These are phyloP conservation scores for Enteromius paludinosus DNA, from an alignment of 2,797 vertebrate genomes.

Conservation along the genomic window DNA sequence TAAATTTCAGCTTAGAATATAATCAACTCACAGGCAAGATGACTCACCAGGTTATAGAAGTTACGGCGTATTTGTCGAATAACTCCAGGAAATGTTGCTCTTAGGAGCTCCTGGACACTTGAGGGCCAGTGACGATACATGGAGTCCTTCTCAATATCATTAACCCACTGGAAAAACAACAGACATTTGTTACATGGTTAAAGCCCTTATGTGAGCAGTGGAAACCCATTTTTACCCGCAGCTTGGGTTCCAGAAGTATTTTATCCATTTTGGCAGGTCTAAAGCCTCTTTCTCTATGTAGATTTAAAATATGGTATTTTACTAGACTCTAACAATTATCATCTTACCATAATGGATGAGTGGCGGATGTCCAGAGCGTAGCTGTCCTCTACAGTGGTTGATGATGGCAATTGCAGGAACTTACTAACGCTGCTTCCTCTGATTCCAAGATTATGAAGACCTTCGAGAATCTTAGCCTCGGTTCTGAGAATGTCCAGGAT, in stretches of 20 bases:
- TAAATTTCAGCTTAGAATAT: background rate
- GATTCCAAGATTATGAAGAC: conserved; percentile 90
- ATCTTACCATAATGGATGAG: conserved; percentile 87
- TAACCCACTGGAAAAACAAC: conserved; percentile 86
- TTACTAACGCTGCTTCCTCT: conserved; percentile 79
- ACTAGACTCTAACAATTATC: background rate
- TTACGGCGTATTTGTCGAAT: conserved; percentile 91
- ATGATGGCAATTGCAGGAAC: conserved; percentile 81
- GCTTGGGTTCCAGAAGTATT: background rate
- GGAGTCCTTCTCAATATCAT: conserved; percentile 91
- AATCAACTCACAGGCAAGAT: conserved; percentile 8
- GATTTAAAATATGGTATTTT: background rate
- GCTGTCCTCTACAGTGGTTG: conserved; percentile 76
- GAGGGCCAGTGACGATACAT: conserved; percentile 87
- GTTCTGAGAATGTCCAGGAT: conserved; percentile 89
- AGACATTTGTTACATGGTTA: background rate
- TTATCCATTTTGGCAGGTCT: background rate
- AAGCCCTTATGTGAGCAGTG: background rate
- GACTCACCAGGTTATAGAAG: conserved; percentile 93
- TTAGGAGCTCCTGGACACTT: conserved; percentile 88
- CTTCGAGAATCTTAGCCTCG: conserved; percentile 89
- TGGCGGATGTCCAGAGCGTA: conserved; percentile 92
- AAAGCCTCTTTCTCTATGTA: background rate
- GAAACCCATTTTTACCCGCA: background rate
- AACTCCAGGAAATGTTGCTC: conserved; percentile 86